These are phyloP conservation scores for Drosophila lacicola DNA, from an alignment of 2,888 invertebrate species.

Conservation along the genomic window DNA sequence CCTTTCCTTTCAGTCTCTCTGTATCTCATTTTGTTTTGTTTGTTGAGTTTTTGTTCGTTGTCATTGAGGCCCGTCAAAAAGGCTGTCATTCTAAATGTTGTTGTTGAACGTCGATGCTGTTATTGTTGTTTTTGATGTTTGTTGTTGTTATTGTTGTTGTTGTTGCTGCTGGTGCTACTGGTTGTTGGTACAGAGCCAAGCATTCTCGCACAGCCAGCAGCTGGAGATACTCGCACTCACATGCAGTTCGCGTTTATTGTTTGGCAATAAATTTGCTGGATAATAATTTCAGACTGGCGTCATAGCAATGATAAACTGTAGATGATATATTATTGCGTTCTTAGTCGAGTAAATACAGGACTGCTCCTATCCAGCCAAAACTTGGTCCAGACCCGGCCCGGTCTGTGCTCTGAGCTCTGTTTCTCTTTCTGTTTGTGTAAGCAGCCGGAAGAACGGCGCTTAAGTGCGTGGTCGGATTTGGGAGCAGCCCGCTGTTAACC, in stretches of 20 bases:
- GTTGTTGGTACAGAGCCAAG: slow-evolving; percentile 60
- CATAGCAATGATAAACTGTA: slow-evolving; percentile 82
- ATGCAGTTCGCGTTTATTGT: slow-evolving; percentile 70
- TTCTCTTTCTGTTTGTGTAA: slow-evolving; percentile 43
- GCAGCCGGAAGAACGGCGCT: slow-evolving; percentile 52
- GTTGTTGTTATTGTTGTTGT: slow-evolving; percentile 31
- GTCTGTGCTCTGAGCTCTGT: neutral
- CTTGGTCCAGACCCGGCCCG: neutral
- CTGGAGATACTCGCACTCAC: slow-evolving; percentile 28
- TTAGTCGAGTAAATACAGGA: slow-evolving; percentile 70
- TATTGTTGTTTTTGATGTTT: slow-evolving; percentile 29
- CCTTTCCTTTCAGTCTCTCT: neutral
- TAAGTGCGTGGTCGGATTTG: slow-evolving; percentile 76
- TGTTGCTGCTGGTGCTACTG: slow-evolving; percentile 28
- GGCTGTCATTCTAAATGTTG: slow-evolving; percentile 49
- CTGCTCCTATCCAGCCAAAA: slow-evolving; percentile 14
- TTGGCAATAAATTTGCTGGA: slow-evolving; percentile 81
- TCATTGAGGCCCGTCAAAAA: slow-evolving; percentile 64
- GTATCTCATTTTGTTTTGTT: slow-evolving; percentile 13
- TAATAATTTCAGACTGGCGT: slow-evolving; percentile 83
- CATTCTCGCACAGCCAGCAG: slow-evolving; percentile 19
- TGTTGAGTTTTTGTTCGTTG: slow-evolving; percentile 38
- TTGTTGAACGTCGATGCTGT: slow-evolving; percentile 19
- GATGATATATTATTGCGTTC: slow-evolving; percentile 82
- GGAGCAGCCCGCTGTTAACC: slow-evolving; percentile 52